Base-by-base conservation (phyloP, 1,140 invertebrate species). In the Ditylenchus dipsaci region DNA sequence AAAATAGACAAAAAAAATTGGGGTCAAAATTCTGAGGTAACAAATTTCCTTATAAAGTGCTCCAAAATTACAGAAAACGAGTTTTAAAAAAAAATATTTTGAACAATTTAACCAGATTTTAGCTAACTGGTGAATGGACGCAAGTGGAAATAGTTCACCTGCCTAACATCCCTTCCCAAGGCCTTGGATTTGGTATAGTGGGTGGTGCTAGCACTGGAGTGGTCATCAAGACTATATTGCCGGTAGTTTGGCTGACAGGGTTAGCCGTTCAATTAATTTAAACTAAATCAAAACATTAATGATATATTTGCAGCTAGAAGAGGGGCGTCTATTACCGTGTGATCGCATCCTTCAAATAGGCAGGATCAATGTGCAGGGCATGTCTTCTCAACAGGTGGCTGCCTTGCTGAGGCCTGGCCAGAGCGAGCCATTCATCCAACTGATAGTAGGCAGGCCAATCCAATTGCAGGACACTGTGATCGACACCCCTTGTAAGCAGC, bases 331-430 rank as follows among this genome's bases (percentile, higher is more conserved):
- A 63, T 90, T 91, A 82, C 90, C 91, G 83, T 92, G 92, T 15
- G 93, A 96, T 84, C 92, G 95, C 84, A 90, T 96, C 61, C 86
- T 96, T 61, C 92, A 95, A 86, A 93, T 95, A 71, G 91, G 91
- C 8, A 91, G 92, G 73, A 91, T 95, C 58, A 92, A 91, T 84
- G 87, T 95, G 65, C 88, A 91, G 56, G 91, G 92, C 3, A 91
- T 94, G 87, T 90, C 66, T 90, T 92, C 90, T 23, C 93, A 95
- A 81, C 92, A 85, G 78, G 93, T 95, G 69, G 93, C 92, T 43
- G 88, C 90, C 58, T 91, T 96, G 64, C 86, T 95, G 71, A 87
- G 93, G 30, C 70, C 45, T 45, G 3, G n/a, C 15, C 68, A 69
- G 26, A 42, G 57, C 27, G 53, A 49, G 21, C 63, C 67, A 19